A percentile compares a stretch with the other conserved stretches of the same genome.
phyloP scores from a whole-genome alignment of 2,888 invertebrate species.

The Cryptus viduatorius region DNA sequence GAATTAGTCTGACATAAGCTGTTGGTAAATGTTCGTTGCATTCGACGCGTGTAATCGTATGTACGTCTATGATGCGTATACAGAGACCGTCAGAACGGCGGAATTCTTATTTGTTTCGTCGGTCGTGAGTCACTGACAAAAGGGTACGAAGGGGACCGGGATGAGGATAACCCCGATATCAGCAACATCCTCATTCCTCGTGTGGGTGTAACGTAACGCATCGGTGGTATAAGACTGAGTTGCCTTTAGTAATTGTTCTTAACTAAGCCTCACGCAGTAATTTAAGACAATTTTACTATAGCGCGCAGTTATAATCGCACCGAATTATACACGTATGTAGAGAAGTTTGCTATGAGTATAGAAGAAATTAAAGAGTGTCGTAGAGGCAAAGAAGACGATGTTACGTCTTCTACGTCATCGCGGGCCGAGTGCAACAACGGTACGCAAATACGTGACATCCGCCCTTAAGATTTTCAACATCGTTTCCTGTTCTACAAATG shows the following conservation, averaged over 20 bases:
- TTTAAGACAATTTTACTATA: constrained; percentile 75
- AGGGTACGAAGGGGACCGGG: constrained; percentile 6
- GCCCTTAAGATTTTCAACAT: not conserved
- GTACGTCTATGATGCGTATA: not conserved
- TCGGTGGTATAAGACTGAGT: constrained; percentile 44
- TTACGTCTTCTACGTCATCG: not conserved
- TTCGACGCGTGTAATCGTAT: not conserved
- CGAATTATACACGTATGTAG: constrained; percentile 75
- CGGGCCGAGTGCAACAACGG: constrained; percentile 4
- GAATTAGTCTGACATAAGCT: constrained; percentile 41
- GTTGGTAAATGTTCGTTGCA: not conserved
- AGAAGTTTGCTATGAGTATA: not conserved
- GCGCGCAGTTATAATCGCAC: constrained; percentile 73
- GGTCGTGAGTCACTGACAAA: constrained; percentile 77
- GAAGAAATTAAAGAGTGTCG: not conserved
- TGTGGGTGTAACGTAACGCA: constrained; percentile 71
- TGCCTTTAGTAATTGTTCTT: constrained; percentile 80
- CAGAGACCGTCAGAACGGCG: constrained; percentile 16
- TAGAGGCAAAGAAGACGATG: not conserved
- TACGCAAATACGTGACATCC: constrained; percentile 23
- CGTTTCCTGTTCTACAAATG: not conserved
- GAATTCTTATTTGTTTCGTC: constrained; percentile 71
- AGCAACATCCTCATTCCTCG: constrained; percentile 75
- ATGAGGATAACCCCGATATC: constrained; percentile 42
- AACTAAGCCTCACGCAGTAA: constrained; percentile 80